phyloP scores from a whole-genome alignment of 2,113 vertebrate genomes.

The Panthera leo region DNA sequence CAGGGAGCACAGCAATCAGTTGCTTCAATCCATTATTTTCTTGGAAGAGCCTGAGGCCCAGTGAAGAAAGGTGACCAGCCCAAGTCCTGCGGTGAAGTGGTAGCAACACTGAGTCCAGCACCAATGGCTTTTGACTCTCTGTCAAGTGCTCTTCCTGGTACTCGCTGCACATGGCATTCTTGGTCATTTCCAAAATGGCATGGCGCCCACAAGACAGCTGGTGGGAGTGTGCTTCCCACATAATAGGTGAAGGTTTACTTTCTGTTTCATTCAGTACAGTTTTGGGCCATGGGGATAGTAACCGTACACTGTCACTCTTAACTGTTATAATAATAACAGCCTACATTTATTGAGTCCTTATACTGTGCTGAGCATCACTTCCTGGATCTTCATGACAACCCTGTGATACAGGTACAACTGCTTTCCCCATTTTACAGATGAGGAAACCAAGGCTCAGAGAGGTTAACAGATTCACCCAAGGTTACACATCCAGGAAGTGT shows the following conservation, averaged over 20 bases:
- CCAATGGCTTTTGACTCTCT: not conserved
- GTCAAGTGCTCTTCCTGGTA: not conserved
- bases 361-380: not conserved
- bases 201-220: not conserved
- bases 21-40: not conserved
- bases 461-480: not conserved
- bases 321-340: not conserved
- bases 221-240: not conserved
- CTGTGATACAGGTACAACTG: not conserved
- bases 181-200: not conserved
- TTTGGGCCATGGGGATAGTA: not conserved
- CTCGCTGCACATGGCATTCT: not conserved
- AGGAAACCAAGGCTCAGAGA: not conserved
- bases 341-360: not conserved
- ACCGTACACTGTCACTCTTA: not conserved
- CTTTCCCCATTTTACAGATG: not conserved
- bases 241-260: not conserved
- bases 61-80: not conserved
- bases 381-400: not conserved
- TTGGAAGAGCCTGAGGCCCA: not conserved
- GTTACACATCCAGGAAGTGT: not conserved
- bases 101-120: not conserved
- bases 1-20: not conserved
- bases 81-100: not conserved
- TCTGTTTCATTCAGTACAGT: not conserved